Evolutionary conservation across 2,797 vertebrate species (phyloP).

Genomic region (Varecia variegata): DNA sequence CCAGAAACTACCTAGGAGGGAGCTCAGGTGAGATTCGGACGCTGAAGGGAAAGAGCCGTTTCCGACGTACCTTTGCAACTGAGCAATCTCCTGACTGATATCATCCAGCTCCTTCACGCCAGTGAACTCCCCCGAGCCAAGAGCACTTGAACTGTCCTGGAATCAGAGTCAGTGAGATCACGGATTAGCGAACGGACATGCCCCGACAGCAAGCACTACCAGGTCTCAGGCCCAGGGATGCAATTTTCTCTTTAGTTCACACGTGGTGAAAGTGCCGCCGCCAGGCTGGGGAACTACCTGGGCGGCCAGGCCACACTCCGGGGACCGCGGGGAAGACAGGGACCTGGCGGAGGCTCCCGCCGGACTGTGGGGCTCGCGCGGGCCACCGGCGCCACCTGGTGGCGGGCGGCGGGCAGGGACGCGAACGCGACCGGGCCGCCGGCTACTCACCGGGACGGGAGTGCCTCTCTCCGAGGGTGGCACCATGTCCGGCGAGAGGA

Average conservation of each 20-base stretch:
- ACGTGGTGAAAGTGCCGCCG: not conserved
- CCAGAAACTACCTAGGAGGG: not conserved
- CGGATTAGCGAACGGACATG: not conserved
- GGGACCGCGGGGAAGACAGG: not conserved
- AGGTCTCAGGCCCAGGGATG: not conserved
- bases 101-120: constrained; percentile 98
- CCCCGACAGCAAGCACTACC: not conserved
- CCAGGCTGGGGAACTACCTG: not conserved
- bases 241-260: not conserved
- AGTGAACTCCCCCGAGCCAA: constrained; percentile 96
- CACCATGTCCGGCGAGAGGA: constrained; percentile 94
- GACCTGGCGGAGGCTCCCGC: accelerated
- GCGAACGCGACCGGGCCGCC: not conserved
- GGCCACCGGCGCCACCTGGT: not conserved
- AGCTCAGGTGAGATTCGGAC: not conserved
- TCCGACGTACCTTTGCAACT: constrained; percentile 92
- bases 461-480: constrained; percentile 94
- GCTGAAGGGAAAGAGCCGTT: not conserved
- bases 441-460: constrained; percentile 88
- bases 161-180: constrained; percentile 17
- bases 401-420: not conserved
- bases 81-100: constrained; percentile 96
- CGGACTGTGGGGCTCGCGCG: too few species aligned
- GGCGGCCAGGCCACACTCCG: not conserved
- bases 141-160: constrained; percentile 94